Evolutionary conservation across 2,113 vertebrate genomes (phyloP).

Genomic region (Camelus bactrianus): DNA sequence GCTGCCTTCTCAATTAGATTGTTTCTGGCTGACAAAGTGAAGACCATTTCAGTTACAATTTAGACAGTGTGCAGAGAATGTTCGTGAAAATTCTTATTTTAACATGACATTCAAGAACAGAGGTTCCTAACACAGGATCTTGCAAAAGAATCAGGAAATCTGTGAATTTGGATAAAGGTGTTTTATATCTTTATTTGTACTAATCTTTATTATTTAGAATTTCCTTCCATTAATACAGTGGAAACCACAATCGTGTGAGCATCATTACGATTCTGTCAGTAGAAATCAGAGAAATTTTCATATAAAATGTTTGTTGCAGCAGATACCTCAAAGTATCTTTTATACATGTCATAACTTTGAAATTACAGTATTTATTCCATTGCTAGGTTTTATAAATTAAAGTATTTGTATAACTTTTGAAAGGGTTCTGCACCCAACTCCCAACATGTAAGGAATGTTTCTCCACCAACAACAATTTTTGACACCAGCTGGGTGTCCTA

Average conservation of each 20-base stretch:
- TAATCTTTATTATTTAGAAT: not conserved
- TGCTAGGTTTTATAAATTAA: not conserved
- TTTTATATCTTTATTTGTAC: not conserved
- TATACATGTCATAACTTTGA: not conserved
- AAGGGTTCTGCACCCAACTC: not conserved
- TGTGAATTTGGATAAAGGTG: not conserved
- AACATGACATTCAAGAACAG: not conserved
- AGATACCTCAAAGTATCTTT: not conserved
- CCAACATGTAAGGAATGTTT: not conserved
- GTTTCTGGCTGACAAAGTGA: not conserved
- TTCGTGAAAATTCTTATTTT: not conserved
- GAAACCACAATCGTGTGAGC: not conserved
- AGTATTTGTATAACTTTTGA: not conserved
- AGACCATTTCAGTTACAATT: not conserved
- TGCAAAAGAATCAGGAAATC: not conserved
- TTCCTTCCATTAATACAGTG: not conserved
- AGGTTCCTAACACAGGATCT: not conserved
- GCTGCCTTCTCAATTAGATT: not conserved
- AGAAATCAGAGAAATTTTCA: not conserved
- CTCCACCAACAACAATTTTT: not conserved
- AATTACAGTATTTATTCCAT: not conserved
- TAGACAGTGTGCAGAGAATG: not conserved
- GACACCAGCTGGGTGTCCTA: not conserved
- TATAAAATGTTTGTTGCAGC: not conserved
- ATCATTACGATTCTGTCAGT: not conserved